These are phyloP conservation scores for Syngnathus rostellatus DNA, from an alignment of 2,797 vertebrate species.

Conservation along the genomic window DNA sequence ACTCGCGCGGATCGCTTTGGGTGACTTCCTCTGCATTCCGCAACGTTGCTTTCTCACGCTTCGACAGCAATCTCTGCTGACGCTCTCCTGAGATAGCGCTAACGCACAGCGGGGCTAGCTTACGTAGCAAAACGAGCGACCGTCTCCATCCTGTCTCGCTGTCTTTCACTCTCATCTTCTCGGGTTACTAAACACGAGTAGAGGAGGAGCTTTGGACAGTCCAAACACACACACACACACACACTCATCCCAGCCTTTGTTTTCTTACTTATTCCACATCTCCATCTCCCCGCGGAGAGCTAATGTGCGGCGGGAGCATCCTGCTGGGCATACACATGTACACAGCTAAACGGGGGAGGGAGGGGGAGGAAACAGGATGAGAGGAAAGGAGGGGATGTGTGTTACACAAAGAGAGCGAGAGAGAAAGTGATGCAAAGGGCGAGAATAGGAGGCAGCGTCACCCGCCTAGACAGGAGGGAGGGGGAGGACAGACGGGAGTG, in stretches of 20 bases:
- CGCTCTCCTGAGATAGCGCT: neutral
- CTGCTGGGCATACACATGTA: conserved; percentile 52
- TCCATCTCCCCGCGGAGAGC: conserved; percentile 38
- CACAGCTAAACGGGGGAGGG: conserved; percentile 53
- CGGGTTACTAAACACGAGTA: conserved; percentile 59
- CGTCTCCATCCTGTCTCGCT: conserved; percentile 24
- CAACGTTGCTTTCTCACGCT: conserved; percentile 30
- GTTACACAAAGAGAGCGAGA: conserved; percentile 12
- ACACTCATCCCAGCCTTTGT: conserved; percentile 1
- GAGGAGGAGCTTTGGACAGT: conserved; percentile 44
- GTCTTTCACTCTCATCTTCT: conserved; percentile 36
- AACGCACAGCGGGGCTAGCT: neutral
- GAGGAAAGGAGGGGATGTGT: conserved; percentile 42
- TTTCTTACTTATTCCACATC: conserved; percentile 19
- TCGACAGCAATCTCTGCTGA: conserved; percentile 10
- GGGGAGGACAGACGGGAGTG: conserved; percentile 58
- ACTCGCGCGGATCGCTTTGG: conserved; percentile 34
- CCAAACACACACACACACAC: conserved; percentile 15
- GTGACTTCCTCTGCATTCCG: conserved; percentile 42
- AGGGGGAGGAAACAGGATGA: conserved; percentile 55
- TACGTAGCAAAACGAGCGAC: conserved; percentile 10
- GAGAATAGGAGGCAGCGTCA: conserved; percentile 56
- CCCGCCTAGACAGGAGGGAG: conserved; percentile 54
- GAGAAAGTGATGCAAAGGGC: conserved; percentile 29
- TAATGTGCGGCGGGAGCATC: conserved; percentile 48